Base-by-base conservation (phyloP, 2,113 vertebrate species). In the Ranitomeya imitator region DNA sequence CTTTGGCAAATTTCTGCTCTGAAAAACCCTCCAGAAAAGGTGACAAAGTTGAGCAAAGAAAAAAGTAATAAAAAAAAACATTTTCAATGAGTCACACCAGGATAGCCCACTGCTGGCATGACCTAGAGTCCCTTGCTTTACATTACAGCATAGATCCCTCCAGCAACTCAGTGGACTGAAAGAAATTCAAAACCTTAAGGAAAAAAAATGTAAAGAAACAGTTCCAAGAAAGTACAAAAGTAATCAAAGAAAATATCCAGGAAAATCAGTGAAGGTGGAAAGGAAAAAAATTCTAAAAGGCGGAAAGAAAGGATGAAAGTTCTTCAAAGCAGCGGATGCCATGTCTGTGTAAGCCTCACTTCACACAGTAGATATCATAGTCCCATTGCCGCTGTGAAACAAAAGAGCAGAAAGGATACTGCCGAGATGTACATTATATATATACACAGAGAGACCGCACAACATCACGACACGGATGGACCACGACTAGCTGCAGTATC, bases 321-420 rank as follows among this genome's bases (percentile, higher is more conserved):
- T 93, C 94, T 93, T 92, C 94, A 89, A 92, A 93, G 94, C 93
- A 93, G 94, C 92, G 73, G 94, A 91, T 86, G 92, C 94, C 91
- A 37, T 89, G 86, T 85, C 78, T 55, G 93, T 92, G 90, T 93
- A 86, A 69, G 91, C 95, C 94, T 95, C 95, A 96, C 96, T 95
- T 99, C 97, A 99, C 95, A 99, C 98, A 92, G 98, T 99, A 65
- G 98, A 99, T 94, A 99, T 98, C 96, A 99, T 96, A 92, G 98
- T 98, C 94, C 96, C 96, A 90, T 97, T 97, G 94, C 97, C 95
- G 76, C 98, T 99, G 97, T 83, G 95, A 92, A 97, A 97, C 94
- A 96, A 79, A 96, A 80, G 79, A 83, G 94, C 95, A 94, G 93
- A 94, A 93, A n/a, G 89, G 92, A 96, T 90, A 93, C 95, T 95